Evolutionary conservation across 2,113 vertebrate genomes (phyloP), one percentile per base, ranked within the genome.

Genomic region (Sceloporus undulatus): DNA sequence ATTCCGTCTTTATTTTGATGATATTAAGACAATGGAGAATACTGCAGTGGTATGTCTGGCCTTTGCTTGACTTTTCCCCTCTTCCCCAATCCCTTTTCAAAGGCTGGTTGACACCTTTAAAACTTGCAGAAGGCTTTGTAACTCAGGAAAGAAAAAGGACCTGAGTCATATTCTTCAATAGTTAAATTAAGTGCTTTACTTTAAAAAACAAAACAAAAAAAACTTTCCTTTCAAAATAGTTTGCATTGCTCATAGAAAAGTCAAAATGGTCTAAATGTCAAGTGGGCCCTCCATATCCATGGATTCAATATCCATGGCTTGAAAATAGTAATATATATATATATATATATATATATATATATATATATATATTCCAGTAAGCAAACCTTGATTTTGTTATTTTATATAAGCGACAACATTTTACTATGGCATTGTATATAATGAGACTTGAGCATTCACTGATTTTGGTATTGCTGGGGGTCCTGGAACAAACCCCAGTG

Each of bases 1-100:
- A 42, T 92, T 95, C 93, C 94, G 87, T 77, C 94, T 75, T 92
- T 95, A 92, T 96, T 96, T 95, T 93, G 94, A 91, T 91, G 91
- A 89, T 93, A 94, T 94, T 94, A 96, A 96, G 95, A 96, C 94
- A 96, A 94, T 92, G 82, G 80, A 91, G 91, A 81, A 90, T 95
- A 96, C 95, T 86, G 88, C 89, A 75, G 42, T 92, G 90, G 76
- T 92, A 93, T 88, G 83, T 85, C 5, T 0, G 34, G 34, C 6
- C 92, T 94, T 94, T 91, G 91, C 89, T 95, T 88, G 85, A 65
- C 52, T 92, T 92, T 84, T 42, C 76, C 23, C 40, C 40, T 92
- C 75, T 65, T 40, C 38, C 56, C 59, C 23, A 38, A 48, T 88
- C 87, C 71, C 34, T n/a, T 89, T 93, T 88, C 88, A 88, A 92